Conservation (phyloP, 2,797 vertebrate species). For the Pantherophis vulpinus region DNA sequence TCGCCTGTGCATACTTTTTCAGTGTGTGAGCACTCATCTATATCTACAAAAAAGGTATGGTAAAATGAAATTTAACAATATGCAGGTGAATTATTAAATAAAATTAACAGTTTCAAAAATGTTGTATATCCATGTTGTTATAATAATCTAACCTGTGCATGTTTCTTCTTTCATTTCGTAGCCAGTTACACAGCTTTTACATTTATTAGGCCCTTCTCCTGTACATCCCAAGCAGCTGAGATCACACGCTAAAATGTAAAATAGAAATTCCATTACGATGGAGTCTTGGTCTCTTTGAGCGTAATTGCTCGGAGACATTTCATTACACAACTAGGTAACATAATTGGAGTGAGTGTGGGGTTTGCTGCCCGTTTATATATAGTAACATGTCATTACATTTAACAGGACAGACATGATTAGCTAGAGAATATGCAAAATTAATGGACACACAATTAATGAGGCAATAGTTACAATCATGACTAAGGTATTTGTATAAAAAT, state of each 20-base stretch:
- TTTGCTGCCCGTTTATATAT: not conserved
- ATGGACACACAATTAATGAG: not conserved
- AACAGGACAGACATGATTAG: not conserved
- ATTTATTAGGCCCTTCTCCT: conserved; percentile 79
- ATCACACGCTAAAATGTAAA: conserved; percentile 79
- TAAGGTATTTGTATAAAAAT: not conserved
- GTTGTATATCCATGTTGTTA: not conserved
- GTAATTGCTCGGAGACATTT: not conserved
- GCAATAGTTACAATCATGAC: not conserved
- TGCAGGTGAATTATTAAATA: not conserved
- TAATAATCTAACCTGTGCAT: conserved; percentile 78
- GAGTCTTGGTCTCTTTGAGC: not conserved
- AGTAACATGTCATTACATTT: not conserved
- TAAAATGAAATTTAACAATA: not conserved
- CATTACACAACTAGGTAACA: not conserved
- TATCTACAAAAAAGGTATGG: conserved; percentile 69
- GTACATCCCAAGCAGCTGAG: conserved; percentile 82
- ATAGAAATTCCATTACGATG: not conserved
- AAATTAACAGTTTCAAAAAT: not conserved
- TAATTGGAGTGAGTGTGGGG: not conserved
- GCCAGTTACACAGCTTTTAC: conserved; percentile 78
- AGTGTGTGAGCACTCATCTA: conserved; percentile 82
- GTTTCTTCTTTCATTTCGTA: conserved; percentile 75
- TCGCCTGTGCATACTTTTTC: conserved; percentile 73
- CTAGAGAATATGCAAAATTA: not conserved